Base-by-base conservation (phyloP, 92 coral and sea anemone genomes). In the Parazoanthus swiftii region DNA sequence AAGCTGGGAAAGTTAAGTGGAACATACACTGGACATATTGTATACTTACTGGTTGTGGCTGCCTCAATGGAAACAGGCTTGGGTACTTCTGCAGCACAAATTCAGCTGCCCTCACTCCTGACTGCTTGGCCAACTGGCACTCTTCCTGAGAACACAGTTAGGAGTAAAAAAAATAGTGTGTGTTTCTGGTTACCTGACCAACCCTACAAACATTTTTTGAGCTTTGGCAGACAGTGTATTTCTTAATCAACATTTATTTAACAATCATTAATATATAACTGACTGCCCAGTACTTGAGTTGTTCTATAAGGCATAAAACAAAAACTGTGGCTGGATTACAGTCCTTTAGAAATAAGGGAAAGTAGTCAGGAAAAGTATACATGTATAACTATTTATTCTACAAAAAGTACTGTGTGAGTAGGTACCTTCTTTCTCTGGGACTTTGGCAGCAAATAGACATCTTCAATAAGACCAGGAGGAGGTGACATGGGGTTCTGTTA, bases 41-140 rank as follows among this genome's bases (percentile, higher is more conserved):
- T 5, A 63, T 50, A 95, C 98, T 90, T 88, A 97, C 99, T 46
- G 99, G 99, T 84, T 92, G 94, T 75, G 99, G 95, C 82, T 92
- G 84, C 81, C 99, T 86, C 85, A 97, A 89, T 16, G 99, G 99
- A 77, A 97, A 97, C 76, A 95, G 85, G 43, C 91, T 93, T 4
- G 99, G 99, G 79, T 94, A 97, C 77, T 94, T 95, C 63, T 92
- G 85, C 29, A 97, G 86, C 50, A 97, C 93, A 91, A 90, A 97
- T 85, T 94, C 94, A 76, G 99, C 99, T 74, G 99, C 99, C 86
- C 92, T 94, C 29, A 66, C 56, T 1, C 99, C 99, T 20, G 98
- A 94, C 39, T 76, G 90, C 81, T 90, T 90, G 70, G 99, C 99
- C 50, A 91, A 81, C 58, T 89, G 81, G 88, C 98, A 94, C 70